Base-by-base conservation (phyloP, 2,888 invertebrate genomes). In the Mylabris sibirica region DNA sequence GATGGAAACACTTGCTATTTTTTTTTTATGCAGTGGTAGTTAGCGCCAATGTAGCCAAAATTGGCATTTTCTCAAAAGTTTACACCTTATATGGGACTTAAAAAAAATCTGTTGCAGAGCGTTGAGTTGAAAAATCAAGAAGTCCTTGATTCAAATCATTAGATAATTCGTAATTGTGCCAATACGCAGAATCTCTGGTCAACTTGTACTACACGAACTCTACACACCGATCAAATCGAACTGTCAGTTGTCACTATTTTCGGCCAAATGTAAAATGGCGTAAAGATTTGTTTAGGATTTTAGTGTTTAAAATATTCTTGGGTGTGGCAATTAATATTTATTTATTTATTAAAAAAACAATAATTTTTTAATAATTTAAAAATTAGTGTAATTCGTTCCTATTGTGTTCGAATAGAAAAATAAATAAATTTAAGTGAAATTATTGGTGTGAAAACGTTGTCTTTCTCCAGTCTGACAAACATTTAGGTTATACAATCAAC, bases 231-330 rank as follows among this genome's bases (percentile, higher is more conserved):
- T 53, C 14, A n/a, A 57, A 24, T 57, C 30, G 30, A 63, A 35
- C 62, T 75, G 75, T 75, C 74, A 74, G 72, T 72, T 75, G 75
- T 75, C 74, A 74, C 73, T 72, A 73, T 71, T 73, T 75, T 64
- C 69, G 72, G 67, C 41, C 53, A 24, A 57, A 67, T 70, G 26
- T 71, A 82, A 82, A 83, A 82, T 82, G 82, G 82, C 82, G 81
- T 82, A 80, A 80, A 77, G 79, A 78, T 78, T 79, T 80, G 81
- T 81, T 81, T 80, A 77, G 77, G 76, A 75, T 72, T 74, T 17
- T 5, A n/a, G 12, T 57, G 26, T 57, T 57, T 76, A 77, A 75
- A 30, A 30, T 30, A 78, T 77, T 75, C 74, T 79, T 78, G 83
- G 83, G 83, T 82, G 83, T 83, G 83, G 82, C 77, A 75, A 74